Evolutionary conservation across 2,113 vertebrate species (phyloP).

Genomic region (Charina bottae): DNA sequence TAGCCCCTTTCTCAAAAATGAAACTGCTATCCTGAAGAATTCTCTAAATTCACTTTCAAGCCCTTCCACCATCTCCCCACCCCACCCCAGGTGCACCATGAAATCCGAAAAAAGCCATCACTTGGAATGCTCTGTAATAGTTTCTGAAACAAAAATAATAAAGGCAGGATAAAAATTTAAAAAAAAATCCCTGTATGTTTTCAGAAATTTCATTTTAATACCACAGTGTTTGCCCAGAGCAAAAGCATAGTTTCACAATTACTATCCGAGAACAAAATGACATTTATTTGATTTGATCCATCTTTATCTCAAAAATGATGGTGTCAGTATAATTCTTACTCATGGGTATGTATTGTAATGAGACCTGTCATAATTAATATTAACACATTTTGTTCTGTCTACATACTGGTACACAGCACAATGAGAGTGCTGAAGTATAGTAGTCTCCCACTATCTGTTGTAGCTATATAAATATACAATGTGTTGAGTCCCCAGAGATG

Average conservation of each 20-base stretch:
- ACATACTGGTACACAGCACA: not conserved
- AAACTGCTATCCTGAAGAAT: too few species aligned
- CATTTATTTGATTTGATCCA: not conserved
- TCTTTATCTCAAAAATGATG: not conserved
- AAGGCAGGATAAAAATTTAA: too few species aligned
- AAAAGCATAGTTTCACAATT: not conserved
- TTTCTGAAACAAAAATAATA: not conserved
- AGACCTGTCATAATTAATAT: not conserved
- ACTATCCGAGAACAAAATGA: not conserved
- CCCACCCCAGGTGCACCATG: not conserved
- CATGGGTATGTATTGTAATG: not conserved
- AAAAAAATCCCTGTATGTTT: not conserved
- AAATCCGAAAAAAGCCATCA: not conserved
- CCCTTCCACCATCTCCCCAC: too few species aligned
- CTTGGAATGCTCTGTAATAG: not conserved
- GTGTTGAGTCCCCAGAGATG: not conserved
- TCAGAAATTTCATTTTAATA: not conserved
- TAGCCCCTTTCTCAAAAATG: too few species aligned
- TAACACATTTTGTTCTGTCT: not conserved
- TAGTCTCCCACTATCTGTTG: not conserved
- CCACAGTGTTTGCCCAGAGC: not conserved
- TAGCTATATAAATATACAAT: not conserved
- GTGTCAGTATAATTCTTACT: not conserved
- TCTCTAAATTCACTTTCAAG: too few species aligned
- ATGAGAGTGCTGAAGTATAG: not conserved